Base-by-base conservation (phyloP, 1,140 invertebrate species). In the Neodiprion fabricii region DNA sequence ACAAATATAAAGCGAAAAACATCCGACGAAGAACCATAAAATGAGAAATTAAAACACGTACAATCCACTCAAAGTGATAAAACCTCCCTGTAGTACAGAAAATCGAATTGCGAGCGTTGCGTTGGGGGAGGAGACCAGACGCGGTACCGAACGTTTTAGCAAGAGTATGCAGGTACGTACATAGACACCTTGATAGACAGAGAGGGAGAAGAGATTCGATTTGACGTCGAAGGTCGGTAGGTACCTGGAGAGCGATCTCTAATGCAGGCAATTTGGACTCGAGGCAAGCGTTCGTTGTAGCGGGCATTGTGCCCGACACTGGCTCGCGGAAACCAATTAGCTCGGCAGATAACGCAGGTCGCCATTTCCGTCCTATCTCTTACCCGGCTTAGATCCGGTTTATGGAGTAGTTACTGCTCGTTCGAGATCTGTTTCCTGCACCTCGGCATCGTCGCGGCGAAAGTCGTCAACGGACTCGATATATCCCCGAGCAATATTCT, bases 371-470 rank as follows among this genome's bases (percentile, higher is more conserved):
- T 17, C 11, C 53, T 61, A 61, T 61, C 53, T 61, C 53, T 61
- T 61, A 61, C 53, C 53, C 53, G 11, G 11, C 53, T 61, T 12
- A 17, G n/a, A 9, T 61, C 53, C 53, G 28, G 11, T 61, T 61
- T 61, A 61, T 61, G 53, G 53, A 61, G 53, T 61, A 61, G 53
- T 61, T 61, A 61, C 53, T 61, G 53, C 11, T 61, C 53, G 53
- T 61, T 61, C 53, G 53, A 61, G 53, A 17, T 61, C 53, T 9
- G 53, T 61, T 61, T 17, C 53, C 53, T 61, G 53, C 53, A 4
- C n/a, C 53, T 61, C n/a, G 9, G 8, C n/a, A 61, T 17, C 28
- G 28, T 40, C 8, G 11, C 53, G 53, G 4, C n/a, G 53, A 61
- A 9, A 61, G 53, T 61, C 53, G 53, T 61, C 11, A 61, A 61